These are phyloP conservation scores for Phoxinus dragarum DNA, from an alignment of 2,797 vertebrate genomes.

Conservation along the genomic window DNA sequence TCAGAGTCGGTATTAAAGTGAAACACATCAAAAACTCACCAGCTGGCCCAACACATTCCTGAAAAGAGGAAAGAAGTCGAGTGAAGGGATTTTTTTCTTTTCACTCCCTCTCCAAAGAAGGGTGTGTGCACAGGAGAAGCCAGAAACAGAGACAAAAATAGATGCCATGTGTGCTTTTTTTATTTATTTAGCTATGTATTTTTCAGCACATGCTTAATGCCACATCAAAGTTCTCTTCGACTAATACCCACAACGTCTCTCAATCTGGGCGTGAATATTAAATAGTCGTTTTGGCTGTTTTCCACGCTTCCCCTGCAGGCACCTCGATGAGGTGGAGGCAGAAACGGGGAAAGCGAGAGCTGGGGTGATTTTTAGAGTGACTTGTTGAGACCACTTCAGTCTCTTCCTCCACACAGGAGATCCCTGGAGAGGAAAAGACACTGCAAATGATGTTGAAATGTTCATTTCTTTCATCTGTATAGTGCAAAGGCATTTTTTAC, in stretches of 20 bases:
- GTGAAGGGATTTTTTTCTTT: constrained; percentile 39
- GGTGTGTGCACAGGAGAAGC: constrained; percentile 50
- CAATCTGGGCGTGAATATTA: constrained; percentile 55
- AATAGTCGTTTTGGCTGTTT: constrained; percentile 47
- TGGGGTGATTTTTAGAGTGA: constrained; percentile 35
- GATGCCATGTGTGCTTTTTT: constrained; percentile 52
- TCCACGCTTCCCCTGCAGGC: constrained; percentile 39
- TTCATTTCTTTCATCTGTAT: constrained; percentile 24
- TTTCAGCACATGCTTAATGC: constrained; percentile 59
- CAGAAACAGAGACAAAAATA: constrained; percentile 62
- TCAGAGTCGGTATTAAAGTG: constrained; percentile 72
- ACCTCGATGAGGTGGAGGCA: constrained; percentile 30
- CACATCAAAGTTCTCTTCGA: constrained; percentile 64
- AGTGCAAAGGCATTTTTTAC: constrained; percentile 11
- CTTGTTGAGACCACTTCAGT: constrained; percentile 45
- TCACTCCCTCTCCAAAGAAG: constrained; percentile 24
- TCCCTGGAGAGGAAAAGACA: constrained; percentile 12
- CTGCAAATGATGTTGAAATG: constrained; percentile 23
- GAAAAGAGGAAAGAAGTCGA: constrained; percentile 57
- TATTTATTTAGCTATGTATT: constrained; percentile 60
- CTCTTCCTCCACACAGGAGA: constrained; percentile 12
- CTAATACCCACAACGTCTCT: constrained; percentile 61
- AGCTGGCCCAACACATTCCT: constrained; percentile 70
- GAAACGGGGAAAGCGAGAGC: constrained; percentile 30
- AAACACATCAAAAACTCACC: constrained; percentile 75